A percentile compares a stretch with the other conserved stretches of the same genome.
These are phyloP conservation scores for Leptodactylus fuscus DNA, from an alignment of 2,113 vertebrate genomes.

Conservation along the genomic window DNA sequence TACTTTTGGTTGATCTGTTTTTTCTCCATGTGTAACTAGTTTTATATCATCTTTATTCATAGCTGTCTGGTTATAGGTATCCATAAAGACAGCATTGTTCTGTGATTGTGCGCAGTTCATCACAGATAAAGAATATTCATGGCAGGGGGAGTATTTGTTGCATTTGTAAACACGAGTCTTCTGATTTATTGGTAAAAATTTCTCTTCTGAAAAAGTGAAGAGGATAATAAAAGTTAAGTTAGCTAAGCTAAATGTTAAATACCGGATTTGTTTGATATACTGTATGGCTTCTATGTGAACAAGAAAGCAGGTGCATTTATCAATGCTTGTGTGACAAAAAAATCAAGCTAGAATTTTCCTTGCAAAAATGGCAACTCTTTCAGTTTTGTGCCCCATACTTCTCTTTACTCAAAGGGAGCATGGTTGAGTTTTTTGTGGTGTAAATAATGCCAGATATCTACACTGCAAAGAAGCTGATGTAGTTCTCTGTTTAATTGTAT, in stretches of 20 bases:
- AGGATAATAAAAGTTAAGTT: neutral
- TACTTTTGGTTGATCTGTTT: neutral
- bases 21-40: neutral
- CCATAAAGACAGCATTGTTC: neutral
- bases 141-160: constrained; percentile 51
- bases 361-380: too few relatives aligned
- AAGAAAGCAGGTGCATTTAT: too few relatives aligned
- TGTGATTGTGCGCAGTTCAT: constrained; percentile 45
- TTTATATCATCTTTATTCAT: neutral
- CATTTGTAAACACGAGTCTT: constrained; percentile 56
- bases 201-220: constrained; percentile 66
- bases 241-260: neutral
- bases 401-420: too few relatives aligned
- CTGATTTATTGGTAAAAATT: constrained; percentile 18
- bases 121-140: constrained; percentile 30
- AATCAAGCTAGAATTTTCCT: too few relatives aligned
- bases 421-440: too few relatives aligned
- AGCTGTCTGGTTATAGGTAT: neutral
- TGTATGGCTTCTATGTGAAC: neutral
- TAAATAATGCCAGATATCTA: too few relatives aligned
- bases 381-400: too few relatives aligned
- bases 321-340: too few relatives aligned
- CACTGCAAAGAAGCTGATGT: too few relatives aligned
- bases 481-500: too few relatives aligned
- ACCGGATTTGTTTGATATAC: neutral